Evolutionary conservation across 1,140 invertebrate species (phyloP), one percentile per base, ranked within the genome.

Genomic region (Polyergus mexicanus): DNA sequence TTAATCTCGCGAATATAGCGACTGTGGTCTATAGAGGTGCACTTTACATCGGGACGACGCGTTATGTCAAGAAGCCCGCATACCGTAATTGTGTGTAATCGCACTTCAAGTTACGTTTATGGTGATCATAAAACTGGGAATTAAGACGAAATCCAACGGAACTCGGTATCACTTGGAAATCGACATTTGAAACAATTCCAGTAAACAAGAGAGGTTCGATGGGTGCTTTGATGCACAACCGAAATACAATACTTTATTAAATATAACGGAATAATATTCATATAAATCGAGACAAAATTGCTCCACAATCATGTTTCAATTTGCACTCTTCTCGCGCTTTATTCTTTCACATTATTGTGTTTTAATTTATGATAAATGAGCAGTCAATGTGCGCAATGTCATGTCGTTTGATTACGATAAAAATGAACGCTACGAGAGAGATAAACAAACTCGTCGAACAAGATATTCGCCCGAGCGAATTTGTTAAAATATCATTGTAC

Each of bases 1-100:
- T 85, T 89, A 89, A 89, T 89, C 86, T 85, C 81, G 75, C 60
- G 81, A 85, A 85, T 88, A 72, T 74, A 69, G 63, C 69, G 38
- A 25, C 41, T 44, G 16, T 6, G 7, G 65, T 47, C 65, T 56
- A 75, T 68, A 41, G 13, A 32, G 4, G 65, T 8, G 54, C 44
- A 56, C 60, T 56, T 71, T 41, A 54, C 66, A 54, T 77, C 3
- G 28, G 28, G 32, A 44, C n/a, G 58, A 7, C 58, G 47, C 47
- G 58, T 77, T 77, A 85, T 66, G 71, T 60, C 72, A 65, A 88
- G 86, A 44, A 88, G 85, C 25, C 22, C 32, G 35, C 66, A 41
- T 66, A 7, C 35, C 62, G 58, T 88, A 88, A 88, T 88, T 88
- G 87, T 51, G 47, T 51, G 74, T 56, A 83, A 88, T 88, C 87